Conservation (phyloP, 2,888 invertebrate genomes). For the Troides aeacus region DNA sequence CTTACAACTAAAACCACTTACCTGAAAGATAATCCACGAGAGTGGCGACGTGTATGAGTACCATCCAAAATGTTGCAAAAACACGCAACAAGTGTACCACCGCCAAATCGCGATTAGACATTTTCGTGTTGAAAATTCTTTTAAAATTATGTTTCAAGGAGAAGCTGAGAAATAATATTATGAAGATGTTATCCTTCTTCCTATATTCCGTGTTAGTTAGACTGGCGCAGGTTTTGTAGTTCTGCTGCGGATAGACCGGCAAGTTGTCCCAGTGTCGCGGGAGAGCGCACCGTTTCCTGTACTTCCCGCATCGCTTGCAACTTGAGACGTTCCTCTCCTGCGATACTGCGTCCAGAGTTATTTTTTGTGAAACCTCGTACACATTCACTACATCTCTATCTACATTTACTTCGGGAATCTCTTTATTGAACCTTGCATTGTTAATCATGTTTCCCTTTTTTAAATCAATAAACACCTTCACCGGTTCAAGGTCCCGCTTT, state of each 20-base stretch:
- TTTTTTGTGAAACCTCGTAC: slow-evolving; percentile 54
- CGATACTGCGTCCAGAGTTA: slow-evolving; percentile 66
- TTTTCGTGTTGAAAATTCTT: slow-evolving; percentile 68
- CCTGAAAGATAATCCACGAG: slow-evolving; percentile 83
- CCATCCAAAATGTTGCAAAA: slow-evolving; percentile 83
- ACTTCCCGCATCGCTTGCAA: slow-evolving; percentile 68
- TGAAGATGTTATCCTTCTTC: slow-evolving; percentile 48
- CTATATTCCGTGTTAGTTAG: slow-evolving; percentile 52
- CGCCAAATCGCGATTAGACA: slow-evolving; percentile 74
- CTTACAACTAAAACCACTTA: slow-evolving; percentile 39
- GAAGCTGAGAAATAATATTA: slow-evolving; percentile 63
- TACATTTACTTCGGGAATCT: slow-evolving; percentile 44
- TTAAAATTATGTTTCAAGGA: slow-evolving; percentile 65
- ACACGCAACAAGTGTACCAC: slow-evolving; percentile 82
- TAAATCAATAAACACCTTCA: slow-evolving; percentile 31
- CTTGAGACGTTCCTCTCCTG: slow-evolving; percentile 56
- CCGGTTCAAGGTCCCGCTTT: slow-evolving; percentile 35
- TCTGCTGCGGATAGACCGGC: slow-evolving; percentile 55
- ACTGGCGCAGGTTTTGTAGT: slow-evolving; percentile 60
- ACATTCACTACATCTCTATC: slow-evolving; percentile 50
- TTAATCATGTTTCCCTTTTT: slow-evolving; percentile 36
- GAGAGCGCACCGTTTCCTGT: slow-evolving; percentile 61
- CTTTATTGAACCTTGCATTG: slow-evolving; percentile 40
- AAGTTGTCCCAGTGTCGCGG: slow-evolving; percentile 44
- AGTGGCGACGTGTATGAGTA: slow-evolving; percentile 81